A percentile compares a stretch with the other conserved stretches of the same genome.
Evolutionary conservation across 2,113 vertebrate genomes (phyloP).

Genomic region (Dolichotis patagonum): DNA sequence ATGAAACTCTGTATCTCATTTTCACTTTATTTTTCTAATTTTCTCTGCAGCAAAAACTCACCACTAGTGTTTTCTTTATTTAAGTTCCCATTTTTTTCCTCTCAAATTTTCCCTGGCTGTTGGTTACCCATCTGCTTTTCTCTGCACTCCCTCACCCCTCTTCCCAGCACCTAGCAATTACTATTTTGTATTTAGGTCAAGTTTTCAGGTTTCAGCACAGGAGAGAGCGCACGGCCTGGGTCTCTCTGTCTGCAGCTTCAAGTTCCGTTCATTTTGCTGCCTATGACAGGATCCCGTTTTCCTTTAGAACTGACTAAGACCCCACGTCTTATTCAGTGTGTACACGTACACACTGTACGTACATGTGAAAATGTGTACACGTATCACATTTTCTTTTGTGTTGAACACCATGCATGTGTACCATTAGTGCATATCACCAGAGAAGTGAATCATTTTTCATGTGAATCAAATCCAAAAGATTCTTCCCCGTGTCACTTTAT

Average conservation of each 20-base stretch:
- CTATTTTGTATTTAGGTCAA: too few relatives aligned
- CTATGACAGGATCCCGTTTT: neutral
- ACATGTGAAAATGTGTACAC: too few relatives aligned
- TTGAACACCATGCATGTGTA: neutral
- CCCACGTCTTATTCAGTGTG: too few relatives aligned
- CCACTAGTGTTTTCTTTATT: too few relatives aligned
- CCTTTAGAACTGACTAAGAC: neutral
- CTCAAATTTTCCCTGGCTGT: too few relatives aligned
- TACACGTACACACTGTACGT: too few relatives aligned
- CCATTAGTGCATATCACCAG: neutral
- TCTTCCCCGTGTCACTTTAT: neutral
- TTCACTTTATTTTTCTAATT: neutral
- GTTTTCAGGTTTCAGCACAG: too few relatives aligned
- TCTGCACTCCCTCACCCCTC: accelerated
- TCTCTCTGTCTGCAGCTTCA: neutral
- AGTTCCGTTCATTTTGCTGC: neutral
- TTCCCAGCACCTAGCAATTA: neutral
- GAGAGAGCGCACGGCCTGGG: neutral
- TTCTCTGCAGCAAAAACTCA: neutral
- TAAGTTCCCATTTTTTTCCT: neutral
- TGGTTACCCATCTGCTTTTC: neutral
- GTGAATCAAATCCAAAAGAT: neutral
- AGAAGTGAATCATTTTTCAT: neutral
- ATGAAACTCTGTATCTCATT: neutral
- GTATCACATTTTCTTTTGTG: neutral